Base-by-base conservation (phyloP, 1,140 invertebrate species). In the Xylocopa sonorina region DNA sequence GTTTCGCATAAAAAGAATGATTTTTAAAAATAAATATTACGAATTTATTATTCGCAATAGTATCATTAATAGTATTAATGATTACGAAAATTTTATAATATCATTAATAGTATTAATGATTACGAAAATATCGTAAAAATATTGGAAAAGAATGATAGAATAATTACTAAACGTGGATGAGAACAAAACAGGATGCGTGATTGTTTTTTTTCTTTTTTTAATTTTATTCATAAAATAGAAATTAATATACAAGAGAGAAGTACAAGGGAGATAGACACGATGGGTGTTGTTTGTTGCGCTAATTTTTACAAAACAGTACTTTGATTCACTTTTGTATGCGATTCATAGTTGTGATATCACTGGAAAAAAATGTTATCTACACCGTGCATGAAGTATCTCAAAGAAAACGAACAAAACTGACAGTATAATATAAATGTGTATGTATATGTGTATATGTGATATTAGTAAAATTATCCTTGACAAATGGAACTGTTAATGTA, bases 171-270 rank as follows among this genome's bases (percentile, higher is more conserved):
- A 38, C 3, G 3, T 43, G 21, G 32, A 27, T 24, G 27, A 51
- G 43, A 53, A 66, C 62, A 41, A 43, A 43, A 72, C 41, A 14
- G 12, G 48, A 68, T 72, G 43, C 4, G 43, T 53, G 53, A 50
- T 41, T 77, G 18, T 64, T 72, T 85, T 62, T 55, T 76, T 64
- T 72, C 82, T 62, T 55, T 76, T 77, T 60, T 68, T 58, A 60
- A 3, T 82, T 86, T 85, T 86, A 86, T 86, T 86, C 85, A 85
- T 82, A 86, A 86, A 84, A 81, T 80, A 86, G 80, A 83, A 86
- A 86, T 85, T 77, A 86, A 86, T 86, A 53, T 86, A 86, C 85
- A 86, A n/a, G n/a, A n/a, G n/a, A n/a, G n/a, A n/a, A 77, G 48
- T 85, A 82, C 67, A 62, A 80, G 80, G 72, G 67, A 82, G 53